Conservation (phyloP, 2,797 vertebrate genomes). For the Salmo trutta region DNA sequence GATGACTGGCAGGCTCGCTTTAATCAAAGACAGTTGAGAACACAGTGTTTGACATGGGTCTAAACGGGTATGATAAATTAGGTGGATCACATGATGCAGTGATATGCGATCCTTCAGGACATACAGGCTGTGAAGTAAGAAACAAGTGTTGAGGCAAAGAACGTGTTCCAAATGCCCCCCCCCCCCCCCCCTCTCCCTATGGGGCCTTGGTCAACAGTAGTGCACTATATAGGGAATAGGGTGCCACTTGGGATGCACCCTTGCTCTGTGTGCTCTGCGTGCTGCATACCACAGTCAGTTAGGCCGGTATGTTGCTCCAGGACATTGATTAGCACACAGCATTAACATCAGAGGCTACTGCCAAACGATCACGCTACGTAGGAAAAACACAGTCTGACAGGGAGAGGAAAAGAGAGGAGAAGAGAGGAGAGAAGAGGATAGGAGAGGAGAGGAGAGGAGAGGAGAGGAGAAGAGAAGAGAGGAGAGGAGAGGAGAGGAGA, state of each 20-base stretch:
- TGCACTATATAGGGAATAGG: neutral
- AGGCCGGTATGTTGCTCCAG: constrained; percentile 27
- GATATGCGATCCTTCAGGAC: constrained; percentile 21
- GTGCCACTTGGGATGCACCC: neutral
- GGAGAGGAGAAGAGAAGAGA: neutral
- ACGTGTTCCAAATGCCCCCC: neutral
- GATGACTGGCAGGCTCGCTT: constrained; percentile 9
- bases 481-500: neutral
- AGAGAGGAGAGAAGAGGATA: too few species aligned
- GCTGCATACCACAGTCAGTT: constrained; percentile 34
- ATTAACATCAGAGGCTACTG: constrained; percentile 40
- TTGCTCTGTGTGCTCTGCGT: neutral
- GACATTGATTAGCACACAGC: constrained; percentile 36
- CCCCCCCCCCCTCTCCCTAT: neutral
- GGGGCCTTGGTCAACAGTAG: neutral
- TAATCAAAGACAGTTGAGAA: constrained; percentile 20
- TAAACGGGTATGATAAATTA: constrained; percentile 26
- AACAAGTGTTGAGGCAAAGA: neutral
- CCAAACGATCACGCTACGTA: constrained; percentile 36
- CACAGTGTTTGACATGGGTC: constrained; percentile 19
- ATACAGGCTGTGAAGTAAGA: constrained; percentile 16
- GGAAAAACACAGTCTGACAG: constrained; percentile 20
- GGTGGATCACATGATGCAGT: constrained; percentile 15
- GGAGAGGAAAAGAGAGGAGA: neutral
- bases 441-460: neutral